Evolutionary conservation across 2,113 vertebrate species (phyloP), one percentile per base, ranked within the genome.

Genomic region (Limnothrissa miodon): DNA sequence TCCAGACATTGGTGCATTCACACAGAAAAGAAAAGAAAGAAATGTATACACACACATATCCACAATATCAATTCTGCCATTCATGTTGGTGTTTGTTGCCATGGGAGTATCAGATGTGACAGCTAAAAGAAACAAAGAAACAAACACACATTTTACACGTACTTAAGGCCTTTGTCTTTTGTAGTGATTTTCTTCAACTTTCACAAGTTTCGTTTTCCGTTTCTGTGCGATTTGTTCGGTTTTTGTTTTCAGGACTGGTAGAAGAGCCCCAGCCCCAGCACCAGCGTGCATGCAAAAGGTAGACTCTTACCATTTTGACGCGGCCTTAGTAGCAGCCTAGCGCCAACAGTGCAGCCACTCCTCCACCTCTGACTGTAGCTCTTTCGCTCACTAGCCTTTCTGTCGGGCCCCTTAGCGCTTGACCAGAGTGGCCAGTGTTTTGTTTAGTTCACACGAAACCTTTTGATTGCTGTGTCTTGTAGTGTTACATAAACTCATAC

Each of bases 291-390:
- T 33, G 39, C 45, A 66, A 85, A 21, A 85, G 83, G 89, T 44
- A 78, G 87, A 92, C 86, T 89, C 88, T 92, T 91, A 89, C 87
- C 89, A 91, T 93, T 48, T 93, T 79, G 86, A 94, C 90, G 94
- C 95, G 95, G 95, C 95, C 95, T 95, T 95, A 95, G 88, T 87
- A 42, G 89, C 91, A 90, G 89, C 88, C 87, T 85, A 89, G 87
- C 87, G 82, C 87, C 82, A 85, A 86, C 23, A 74, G 83, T 23
- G 85, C 78, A 84, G 83, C 89, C 85, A 87, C 56, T 79, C 85
- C 87, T 89, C 86, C 74, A 80, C 15, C 36, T 53, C 39, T 5
- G 23, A 74, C 42, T 53, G 29, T 79, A 29, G 25, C 2, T 29
- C 36, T 15, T 74, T 39, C 36, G 29, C 66, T 74, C 66, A 74